Conservation (phyloP, 2,113 vertebrate species). For the Myanophis thanlyinensis region DNA sequence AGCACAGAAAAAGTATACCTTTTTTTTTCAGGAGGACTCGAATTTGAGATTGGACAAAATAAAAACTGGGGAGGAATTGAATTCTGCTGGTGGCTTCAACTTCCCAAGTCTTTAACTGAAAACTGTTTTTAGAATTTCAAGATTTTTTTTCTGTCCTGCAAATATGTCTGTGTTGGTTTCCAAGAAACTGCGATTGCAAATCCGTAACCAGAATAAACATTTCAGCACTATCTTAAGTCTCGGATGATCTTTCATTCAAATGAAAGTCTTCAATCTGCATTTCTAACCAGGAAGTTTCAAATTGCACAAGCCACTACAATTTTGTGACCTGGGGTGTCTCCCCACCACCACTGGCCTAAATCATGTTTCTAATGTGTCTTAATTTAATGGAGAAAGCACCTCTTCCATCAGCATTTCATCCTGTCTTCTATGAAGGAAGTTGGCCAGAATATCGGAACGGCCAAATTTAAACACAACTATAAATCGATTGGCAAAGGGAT, state of each 20-base stretch:
- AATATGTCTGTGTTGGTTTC: background rate
- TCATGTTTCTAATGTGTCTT: background rate
- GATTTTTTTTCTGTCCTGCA: background rate
- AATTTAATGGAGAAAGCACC: conserved; percentile 55
- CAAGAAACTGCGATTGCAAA: background rate
- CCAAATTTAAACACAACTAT: conserved; percentile 58
- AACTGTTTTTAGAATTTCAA: background rate
- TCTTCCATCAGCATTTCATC: conserved; percentile 60
- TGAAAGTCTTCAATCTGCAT: background rate
- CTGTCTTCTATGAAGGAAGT: conserved; percentile 36
- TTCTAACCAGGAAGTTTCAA: background rate
- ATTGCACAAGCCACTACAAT: background rate
- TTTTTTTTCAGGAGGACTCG: too few species aligned
- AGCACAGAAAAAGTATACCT: background rate
- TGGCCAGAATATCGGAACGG: conserved; percentile 40
- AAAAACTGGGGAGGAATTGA: too few species aligned
- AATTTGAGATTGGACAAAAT: too few species aligned
- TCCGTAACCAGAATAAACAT: background rate
- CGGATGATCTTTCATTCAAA: background rate
- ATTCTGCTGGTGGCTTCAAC: background rate
- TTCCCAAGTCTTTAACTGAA: background rate
- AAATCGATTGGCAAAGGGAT: conserved; percentile 36
- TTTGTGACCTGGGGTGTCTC: background rate
- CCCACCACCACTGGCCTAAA: background rate
- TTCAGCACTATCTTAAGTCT: background rate